Base-by-base conservation (phyloP, 2,797 vertebrate genomes). In the Tenualosa thibaudeaui region DNA sequence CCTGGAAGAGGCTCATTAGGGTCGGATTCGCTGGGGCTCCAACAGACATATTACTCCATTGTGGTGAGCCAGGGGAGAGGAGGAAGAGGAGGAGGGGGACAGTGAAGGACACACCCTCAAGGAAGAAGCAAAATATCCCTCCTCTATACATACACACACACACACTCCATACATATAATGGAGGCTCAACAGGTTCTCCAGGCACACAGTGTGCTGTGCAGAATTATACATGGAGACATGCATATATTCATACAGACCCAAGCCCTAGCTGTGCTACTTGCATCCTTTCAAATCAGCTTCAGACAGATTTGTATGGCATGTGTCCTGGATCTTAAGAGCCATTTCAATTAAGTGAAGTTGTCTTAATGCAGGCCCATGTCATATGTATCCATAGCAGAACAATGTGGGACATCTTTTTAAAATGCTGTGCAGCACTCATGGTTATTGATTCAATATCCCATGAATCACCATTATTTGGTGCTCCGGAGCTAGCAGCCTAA, bases 1-100 rank as follows among this genome's bases (percentile, higher is more conserved):
- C 87, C 91, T 91, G 94, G 91, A 93, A 91, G 92, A 94, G 93
- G 92, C 92, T 93, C 90, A 92, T 89, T 91, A 93, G 90, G 86
- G 87, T 90, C 92, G 89, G 90, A 93, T 93, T 86, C 93, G 92
- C 93, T 88, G 90, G 93, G 88, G 88, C 84, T 92, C 91, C 88
- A 83, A 88, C 89, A 92, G 90, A 93, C 83, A 71, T 88, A 91
- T 92, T 92, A 88, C 81, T 83, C 88, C 87, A 88, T 90, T 89
- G 86, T 89, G 86, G 83, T 87, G 81, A 58, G 81, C 78, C 84
- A 88, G 26, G 81, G 51, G 81, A 56, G 58, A 71, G 13, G 58
- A 62, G 56, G 56, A 58, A 31, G 68, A 31, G 68, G 65, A 68
- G 31, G 65, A 26, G 82, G 85, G 81, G 86, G 85, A 85, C 81